Conservation (phyloP, 2,888 invertebrate genomes). For the Brassicogethes aeneus region DNA sequence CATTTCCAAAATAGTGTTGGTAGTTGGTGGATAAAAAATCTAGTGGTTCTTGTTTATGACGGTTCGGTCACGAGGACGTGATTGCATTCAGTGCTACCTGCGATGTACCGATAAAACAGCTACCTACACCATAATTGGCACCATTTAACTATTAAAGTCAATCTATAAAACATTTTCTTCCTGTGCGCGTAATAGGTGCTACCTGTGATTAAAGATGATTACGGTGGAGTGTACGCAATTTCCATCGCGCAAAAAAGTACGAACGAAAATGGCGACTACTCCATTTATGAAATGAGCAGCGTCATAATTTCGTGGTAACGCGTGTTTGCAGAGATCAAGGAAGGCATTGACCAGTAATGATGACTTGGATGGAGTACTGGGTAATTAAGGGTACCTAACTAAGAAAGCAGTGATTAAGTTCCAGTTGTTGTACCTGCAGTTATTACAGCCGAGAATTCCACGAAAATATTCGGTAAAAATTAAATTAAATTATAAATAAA, state of each 20-base stretch:
- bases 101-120: conserved; percentile 27
- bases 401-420: no score
- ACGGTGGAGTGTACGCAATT: conserved; percentile 1
- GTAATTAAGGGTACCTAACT: no score
- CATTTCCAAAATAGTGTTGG: no score
- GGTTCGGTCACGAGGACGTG: conserved; percentile 27
- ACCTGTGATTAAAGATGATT: conserved; percentile 22
- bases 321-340: background rate
- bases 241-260: background rate
- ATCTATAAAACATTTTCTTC: conserved; percentile 23
- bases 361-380: no score
- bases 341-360: background rate
- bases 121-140: conserved; percentile 28
- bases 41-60: no score
- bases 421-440: no score
- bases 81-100: conserved; percentile 27
- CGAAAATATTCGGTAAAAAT: no score
- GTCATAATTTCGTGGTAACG: background rate
- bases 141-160: conserved; percentile 31
- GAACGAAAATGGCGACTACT: background rate
- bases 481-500: no score
- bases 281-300: background rate
- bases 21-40: no score
- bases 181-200: conserved; percentile 20
- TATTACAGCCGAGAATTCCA: no score